phyloP scores from a whole-genome alignment of 23 tunicate genomes.

The Styela clava region DNA sequence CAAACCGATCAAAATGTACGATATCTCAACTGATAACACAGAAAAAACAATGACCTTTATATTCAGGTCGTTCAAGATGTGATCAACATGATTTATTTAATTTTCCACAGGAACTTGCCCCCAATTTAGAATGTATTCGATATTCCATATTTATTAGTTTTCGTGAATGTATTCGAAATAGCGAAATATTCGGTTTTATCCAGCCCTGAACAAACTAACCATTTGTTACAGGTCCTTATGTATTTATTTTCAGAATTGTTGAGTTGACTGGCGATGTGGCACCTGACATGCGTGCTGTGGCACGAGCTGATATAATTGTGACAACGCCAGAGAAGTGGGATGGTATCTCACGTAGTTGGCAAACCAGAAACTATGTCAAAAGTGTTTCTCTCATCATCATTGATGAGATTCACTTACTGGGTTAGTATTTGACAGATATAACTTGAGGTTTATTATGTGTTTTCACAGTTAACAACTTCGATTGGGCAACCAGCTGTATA shows the following conservation, averaged over 20 bases:
- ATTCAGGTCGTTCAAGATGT: no score
- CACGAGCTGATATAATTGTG: conserved; percentile 88
- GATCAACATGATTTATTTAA: no score
- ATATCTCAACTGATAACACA: no score
- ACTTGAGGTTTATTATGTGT: background rate
- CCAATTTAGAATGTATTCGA: no score
- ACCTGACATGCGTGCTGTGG: conserved; percentile 91
- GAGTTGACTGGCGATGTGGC: conserved; percentile 98
- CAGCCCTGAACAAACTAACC: no score
- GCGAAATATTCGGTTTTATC: no score
- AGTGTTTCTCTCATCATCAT: conserved; percentile 90
- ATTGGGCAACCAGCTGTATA: background rate
- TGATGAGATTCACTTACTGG: conserved; percentile 96
- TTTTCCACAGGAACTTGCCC: no score
- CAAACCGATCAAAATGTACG: no score
- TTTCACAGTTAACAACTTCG: background rate
- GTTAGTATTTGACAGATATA: conserved; percentile 51
- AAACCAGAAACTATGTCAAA: conserved; percentile 93
- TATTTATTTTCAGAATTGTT: conserved; percentile 72
- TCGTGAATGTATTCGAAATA: no score
- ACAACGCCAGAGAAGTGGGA: conserved; percentile 99
- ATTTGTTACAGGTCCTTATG: no score
- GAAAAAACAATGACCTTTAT: no score
- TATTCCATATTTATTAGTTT: no score
- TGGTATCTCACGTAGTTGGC: conserved; percentile 93